Conservation (phyloP, 1,140 invertebrate genomes). For the Metopolophium dirhodum region DNA sequence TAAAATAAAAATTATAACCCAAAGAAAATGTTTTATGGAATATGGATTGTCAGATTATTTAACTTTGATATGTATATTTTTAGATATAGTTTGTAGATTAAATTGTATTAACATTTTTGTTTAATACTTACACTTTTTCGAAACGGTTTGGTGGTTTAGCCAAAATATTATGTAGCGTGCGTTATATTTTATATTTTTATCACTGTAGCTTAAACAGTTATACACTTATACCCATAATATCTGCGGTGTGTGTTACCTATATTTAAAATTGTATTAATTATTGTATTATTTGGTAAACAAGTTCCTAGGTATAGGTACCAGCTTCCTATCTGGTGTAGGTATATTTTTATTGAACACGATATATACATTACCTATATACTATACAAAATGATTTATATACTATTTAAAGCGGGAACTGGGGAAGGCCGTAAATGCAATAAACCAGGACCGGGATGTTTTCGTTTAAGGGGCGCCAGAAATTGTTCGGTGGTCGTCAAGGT, state of each 20-base stretch:
- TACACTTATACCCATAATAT: too few species aligned
- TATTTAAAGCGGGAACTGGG: neutral
- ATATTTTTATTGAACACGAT: neutral
- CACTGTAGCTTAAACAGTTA: too few species aligned
- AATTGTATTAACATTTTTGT: neutral
- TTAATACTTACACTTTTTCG: neutral
- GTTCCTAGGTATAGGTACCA: too few species aligned
- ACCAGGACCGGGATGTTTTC: conserved; percentile 7
- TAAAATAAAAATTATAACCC: too few species aligned
- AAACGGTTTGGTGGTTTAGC: neutral
- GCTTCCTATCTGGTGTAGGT: neutral
- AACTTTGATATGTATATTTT: neutral
- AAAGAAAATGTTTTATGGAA: neutral
- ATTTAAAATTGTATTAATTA: too few species aligned
- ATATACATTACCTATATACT: neutral
- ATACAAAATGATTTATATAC: neutral
- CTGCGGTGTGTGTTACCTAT: too few species aligned
- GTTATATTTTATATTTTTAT: neutral
- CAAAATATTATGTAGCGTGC: neutral
- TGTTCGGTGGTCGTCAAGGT: conserved; percentile 37
- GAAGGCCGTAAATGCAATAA: neutral
- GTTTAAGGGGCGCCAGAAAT: conserved; percentile 25
- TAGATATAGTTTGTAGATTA: neutral
- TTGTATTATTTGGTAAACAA: too few species aligned
- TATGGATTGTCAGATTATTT: neutral